Evolutionary conservation across 2,113 vertebrate species (phyloP).

Genomic region (Octodon degus): DNA sequence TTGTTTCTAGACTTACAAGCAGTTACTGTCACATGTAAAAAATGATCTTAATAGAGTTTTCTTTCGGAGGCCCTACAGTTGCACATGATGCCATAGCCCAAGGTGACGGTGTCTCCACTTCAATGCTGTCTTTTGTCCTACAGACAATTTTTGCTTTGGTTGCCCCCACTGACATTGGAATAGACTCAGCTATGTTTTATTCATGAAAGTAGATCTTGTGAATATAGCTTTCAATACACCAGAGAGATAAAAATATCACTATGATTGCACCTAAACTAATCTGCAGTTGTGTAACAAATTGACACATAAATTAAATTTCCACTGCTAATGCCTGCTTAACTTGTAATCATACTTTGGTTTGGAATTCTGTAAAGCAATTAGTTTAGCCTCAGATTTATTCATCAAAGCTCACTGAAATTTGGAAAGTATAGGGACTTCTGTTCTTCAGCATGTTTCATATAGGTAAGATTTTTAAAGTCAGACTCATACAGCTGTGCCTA

Average conservation of each 20-base stretch:
- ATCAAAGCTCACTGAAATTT: constrained; percentile 43
- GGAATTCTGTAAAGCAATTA: constrained; percentile 79
- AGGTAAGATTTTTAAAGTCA: neutral
- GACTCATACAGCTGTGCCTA: neutral
- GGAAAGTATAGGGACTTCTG: neutral
- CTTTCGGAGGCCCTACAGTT: neutral
- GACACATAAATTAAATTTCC: constrained; percentile 82
- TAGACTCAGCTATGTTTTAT: constrained; percentile 83
- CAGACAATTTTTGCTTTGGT: constrained; percentile 80
- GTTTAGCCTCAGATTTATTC: constrained; percentile 57
- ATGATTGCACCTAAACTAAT: constrained; percentile 69
- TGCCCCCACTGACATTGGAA: constrained; percentile 74
- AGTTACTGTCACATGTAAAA: constrained; percentile 16
- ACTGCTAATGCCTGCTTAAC: constrained; percentile 72
- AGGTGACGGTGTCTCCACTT: constrained; percentile 63
- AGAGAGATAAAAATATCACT: constrained; percentile 76
- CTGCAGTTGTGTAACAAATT: constrained; percentile 76
- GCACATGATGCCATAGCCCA: constrained; percentile 19
- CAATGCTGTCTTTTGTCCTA: constrained; percentile 69
- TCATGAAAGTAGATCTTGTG: constrained; percentile 78
- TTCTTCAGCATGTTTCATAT: neutral
- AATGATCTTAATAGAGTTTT: neutral
- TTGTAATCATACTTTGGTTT: constrained; percentile 49
- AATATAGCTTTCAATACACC: constrained; percentile 66
- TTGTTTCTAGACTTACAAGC: neutral